Conservation (phyloP, 2,888 invertebrate genomes). For the Cancer borealis region DNA sequence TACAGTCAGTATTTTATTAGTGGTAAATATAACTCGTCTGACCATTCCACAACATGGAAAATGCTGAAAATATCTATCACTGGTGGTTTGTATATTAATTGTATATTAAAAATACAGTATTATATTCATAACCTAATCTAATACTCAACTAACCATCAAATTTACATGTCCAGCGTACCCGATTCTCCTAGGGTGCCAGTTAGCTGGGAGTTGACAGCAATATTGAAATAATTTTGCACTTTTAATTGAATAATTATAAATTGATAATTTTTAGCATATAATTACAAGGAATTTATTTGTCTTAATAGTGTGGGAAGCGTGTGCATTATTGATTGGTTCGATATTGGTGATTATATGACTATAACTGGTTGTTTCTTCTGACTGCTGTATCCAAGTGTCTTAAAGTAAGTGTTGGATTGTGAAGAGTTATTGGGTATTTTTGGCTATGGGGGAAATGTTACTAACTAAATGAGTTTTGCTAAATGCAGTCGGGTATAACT, state of each 20-base stretch:
- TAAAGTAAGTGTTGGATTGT: too few relatives aligned
- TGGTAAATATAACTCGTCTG: too few relatives aligned
- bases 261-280: not conserved
- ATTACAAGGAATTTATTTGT: not conserved
- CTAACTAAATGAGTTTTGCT: not conserved
- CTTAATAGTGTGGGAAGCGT: not conserved
- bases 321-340: not conserved
- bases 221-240: not conserved
- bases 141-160: too few relatives aligned
- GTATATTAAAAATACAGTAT: too few relatives aligned
- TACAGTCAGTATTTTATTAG: too few relatives aligned
- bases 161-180: not conserved
- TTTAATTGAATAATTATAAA: not conserved
- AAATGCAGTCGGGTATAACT: not conserved
- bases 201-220: slow-evolving; percentile 23
- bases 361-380: not conserved
- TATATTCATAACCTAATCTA: too few relatives aligned
- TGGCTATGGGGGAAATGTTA: not conserved
- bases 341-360: too few relatives aligned
- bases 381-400: not conserved
- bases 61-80: too few relatives aligned
- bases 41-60: too few relatives aligned
- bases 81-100: too few relatives aligned
- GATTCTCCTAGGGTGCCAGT: not conserved
- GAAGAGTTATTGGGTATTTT: not conserved